phyloP scores from a whole-genome alignment of 2,113 vertebrate species.

The Chloropsis cyanopogon region DNA sequence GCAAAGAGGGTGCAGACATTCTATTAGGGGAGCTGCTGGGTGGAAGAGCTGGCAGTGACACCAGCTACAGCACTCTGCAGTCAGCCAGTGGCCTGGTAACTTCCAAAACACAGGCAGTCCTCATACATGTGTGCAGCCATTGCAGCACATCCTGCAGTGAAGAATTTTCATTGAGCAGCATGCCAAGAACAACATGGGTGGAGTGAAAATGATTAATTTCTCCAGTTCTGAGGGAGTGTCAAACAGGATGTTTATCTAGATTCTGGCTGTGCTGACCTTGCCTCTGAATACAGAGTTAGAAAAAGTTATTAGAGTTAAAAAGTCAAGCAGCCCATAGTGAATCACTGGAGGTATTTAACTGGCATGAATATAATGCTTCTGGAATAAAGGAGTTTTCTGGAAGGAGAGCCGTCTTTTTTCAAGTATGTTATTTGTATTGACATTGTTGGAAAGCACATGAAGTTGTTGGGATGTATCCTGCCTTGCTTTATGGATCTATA shows the following conservation, averaged over 20 bases:
- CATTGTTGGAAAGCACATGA: not conserved
- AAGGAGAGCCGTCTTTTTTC: not conserved
- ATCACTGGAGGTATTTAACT: not conserved
- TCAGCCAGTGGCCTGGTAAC: not conserved
- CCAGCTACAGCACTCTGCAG: not conserved
- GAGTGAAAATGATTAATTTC: not conserved
- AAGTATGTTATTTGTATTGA: not conserved
- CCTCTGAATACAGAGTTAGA: not conserved
- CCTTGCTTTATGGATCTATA: not conserved
- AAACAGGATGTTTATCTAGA: not conserved
- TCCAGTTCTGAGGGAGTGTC: not conserved
- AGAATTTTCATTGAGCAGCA: not conserved
- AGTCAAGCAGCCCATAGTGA: not conserved
- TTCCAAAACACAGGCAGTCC: not conserved
- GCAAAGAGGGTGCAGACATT: not conserved
- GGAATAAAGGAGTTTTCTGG: not conserved
- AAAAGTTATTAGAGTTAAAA: not conserved
- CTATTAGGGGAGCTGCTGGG: not conserved
- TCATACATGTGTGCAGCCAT: not conserved
- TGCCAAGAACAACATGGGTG: not conserved
- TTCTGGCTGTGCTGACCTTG: not conserved
- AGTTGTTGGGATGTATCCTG: not conserved
- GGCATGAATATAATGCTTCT: not conserved
- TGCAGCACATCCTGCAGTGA: not conserved
- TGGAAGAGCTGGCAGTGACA: not conserved